Evolutionary conservation across 2,797 vertebrate species (phyloP).

Genomic region (Echeneis naucrates): DNA sequence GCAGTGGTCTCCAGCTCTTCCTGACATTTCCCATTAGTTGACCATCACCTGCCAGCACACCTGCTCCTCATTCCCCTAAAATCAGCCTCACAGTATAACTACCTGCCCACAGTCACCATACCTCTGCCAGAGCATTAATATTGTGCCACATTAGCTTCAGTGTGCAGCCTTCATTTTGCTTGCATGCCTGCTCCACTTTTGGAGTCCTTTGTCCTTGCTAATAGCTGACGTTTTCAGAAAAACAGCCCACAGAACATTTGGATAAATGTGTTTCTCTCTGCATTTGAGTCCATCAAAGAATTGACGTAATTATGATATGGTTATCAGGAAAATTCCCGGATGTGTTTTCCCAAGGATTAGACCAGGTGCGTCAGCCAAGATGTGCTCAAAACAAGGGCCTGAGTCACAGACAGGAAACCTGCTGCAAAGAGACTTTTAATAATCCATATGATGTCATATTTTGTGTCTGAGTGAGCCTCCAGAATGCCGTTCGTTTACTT

Average conservation of each 20-base stretch:
- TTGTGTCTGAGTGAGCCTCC: background rate
- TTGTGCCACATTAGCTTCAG: conserved; percentile 16
- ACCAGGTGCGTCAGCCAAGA: background rate
- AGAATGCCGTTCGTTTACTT: conserved; percentile 3
- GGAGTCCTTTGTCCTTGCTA: background rate
- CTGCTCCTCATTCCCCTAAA: conserved; percentile 21
- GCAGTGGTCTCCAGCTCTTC: background rate
- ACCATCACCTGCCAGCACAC: conserved; percentile 22
- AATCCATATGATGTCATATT: background rate
- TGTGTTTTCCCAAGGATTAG: background rate
- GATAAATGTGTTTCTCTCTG: background rate
- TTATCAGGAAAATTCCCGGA: too few relatives aligned
- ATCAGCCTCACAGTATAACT: conserved; percentile 17
- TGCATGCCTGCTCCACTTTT: conserved; percentile 3
- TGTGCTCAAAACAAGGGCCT: background rate
- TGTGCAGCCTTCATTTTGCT: conserved; percentile 13
- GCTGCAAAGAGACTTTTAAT: background rate
- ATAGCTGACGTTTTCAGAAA: background rate
- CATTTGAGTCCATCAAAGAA: background rate
- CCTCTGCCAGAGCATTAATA: conserved; percentile 23
- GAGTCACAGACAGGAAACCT: conserved; percentile 4
- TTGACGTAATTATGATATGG: background rate
- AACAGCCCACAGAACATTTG: background rate
- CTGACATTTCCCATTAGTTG: conserved; percentile 4
- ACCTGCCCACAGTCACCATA: conserved; percentile 2